These are phyloP conservation scores for Huso huso DNA, from an alignment of 2,797 vertebrate genomes.

Conservation along the genomic window DNA sequence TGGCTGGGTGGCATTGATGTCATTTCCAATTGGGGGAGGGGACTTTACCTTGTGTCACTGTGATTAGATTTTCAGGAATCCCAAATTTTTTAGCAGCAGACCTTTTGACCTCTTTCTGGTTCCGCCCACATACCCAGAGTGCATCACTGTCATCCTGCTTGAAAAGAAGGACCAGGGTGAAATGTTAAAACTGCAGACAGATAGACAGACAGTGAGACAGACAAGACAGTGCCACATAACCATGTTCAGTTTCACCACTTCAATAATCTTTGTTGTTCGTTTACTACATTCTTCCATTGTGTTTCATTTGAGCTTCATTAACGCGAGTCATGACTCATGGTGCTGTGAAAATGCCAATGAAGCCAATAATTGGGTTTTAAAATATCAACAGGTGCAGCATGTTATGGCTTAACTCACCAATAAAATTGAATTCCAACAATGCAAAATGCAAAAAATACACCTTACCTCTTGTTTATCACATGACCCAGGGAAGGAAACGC, in stretches of 20 bases:
- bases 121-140: constrained; percentile 70
- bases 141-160: constrained; percentile 36
- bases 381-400: too few species aligned
- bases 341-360: too few species aligned
- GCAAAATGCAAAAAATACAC: background rate
- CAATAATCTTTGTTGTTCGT: too few species aligned
- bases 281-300: too few species aligned
- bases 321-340: too few species aligned
- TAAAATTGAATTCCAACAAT: too few species aligned
- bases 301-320: too few species aligned
- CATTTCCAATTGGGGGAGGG: background rate
- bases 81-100: constrained; percentile 55
- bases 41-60: constrained; percentile 61
- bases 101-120: constrained; percentile 61
- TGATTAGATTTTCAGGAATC: constrained; percentile 44
- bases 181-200: background rate
- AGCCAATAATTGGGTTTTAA: too few species aligned
- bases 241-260: too few species aligned
- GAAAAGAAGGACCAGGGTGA: too few species aligned
- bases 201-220: background rate
- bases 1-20: background rate
- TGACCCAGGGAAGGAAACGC: constrained; percentile 40
- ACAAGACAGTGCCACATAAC: too few species aligned
- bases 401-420: too few species aligned
- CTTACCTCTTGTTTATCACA: constrained; percentile 40